phyloP scores from a whole-genome alignment of 2,113 vertebrate genomes.

The Vombatus ursinus region DNA sequence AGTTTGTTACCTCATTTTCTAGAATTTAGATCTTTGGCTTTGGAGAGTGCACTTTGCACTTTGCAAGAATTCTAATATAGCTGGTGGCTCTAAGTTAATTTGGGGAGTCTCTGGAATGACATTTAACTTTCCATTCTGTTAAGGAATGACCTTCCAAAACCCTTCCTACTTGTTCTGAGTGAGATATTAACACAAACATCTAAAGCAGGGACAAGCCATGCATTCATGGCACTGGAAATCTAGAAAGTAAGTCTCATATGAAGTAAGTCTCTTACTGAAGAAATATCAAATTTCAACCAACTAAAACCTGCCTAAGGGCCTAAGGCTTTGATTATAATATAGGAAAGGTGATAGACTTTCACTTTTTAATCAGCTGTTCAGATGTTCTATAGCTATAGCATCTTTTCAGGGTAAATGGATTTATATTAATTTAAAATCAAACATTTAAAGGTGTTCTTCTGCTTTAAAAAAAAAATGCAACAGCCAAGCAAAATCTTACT shows the following conservation, averaged over 20 bases:
- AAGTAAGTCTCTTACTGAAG: neutral
- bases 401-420: neutral
- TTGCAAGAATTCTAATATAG: neutral
- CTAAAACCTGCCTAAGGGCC: neutral
- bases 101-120: neutral
- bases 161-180: neutral
- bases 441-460: constrained; percentile 22
- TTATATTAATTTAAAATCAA: constrained; percentile 16
- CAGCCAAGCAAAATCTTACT: constrained; percentile 41
- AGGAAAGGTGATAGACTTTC: neutral
- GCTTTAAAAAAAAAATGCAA: constrained; percentile 44
- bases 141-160: neutral
- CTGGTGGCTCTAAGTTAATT: neutral
- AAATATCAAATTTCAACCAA: neutral
- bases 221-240: neutral
- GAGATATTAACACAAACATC: neutral
- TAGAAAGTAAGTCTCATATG: neutral
- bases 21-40: neutral
- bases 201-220: neutral
- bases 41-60: no score
- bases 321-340: neutral
- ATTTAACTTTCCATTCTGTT: neutral
- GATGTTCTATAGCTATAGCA: neutral
- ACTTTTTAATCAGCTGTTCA: neutral
- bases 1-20: neutral